Evolutionary conservation across 2,888 invertebrate species (phyloP), one percentile per base, ranked within the genome.

Genomic region (Drosophila helvetica): DNA sequence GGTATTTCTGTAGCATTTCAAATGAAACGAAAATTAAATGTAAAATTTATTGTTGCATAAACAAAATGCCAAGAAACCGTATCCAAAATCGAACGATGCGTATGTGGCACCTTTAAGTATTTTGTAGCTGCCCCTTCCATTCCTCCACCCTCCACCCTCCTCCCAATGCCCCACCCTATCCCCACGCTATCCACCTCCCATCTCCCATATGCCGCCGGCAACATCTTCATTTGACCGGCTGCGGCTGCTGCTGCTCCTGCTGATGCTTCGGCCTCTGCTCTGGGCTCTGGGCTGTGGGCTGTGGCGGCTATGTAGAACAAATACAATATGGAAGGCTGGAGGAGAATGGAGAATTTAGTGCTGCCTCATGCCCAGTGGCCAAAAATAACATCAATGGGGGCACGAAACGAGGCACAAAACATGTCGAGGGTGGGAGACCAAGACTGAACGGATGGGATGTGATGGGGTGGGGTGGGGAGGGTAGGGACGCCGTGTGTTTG

Each of bases 41-140:
- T 86, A 77, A 79, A 88, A 84, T 88, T 89, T 84, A 84, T 88
- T 84, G 85, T 86, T 88, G 86, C 88, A 88, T 86, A 84, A 88
- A 84, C 89, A 86, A 79, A 86, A 86, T 53, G 81, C 67, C 70
- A 81, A 71, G 77, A 80, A 88, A 65, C 81, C 81, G 68, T 75
- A 87, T 77, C 85, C 79, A 77, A 38, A 78, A 79, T 85, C 72
- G 86, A 70, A 75, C 75, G 56, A 59, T 66, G 59, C 81, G 88
- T 80, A 84, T 86, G 74, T 86, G 86, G 79, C 85, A 88, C 83
- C 88, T 88, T 86, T 86, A 83, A 83, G 88, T 84, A 86, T 82
- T 74, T 64, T 52, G 63, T 69, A 63, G 66, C 64, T 61, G 47
- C 27, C 54, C 45, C 25, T 10, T 58, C 55, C 25, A 25, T 25